phyloP scores from a whole-genome alignment of 2,888 invertebrate genomes.

The Dusona sp. region DNA sequence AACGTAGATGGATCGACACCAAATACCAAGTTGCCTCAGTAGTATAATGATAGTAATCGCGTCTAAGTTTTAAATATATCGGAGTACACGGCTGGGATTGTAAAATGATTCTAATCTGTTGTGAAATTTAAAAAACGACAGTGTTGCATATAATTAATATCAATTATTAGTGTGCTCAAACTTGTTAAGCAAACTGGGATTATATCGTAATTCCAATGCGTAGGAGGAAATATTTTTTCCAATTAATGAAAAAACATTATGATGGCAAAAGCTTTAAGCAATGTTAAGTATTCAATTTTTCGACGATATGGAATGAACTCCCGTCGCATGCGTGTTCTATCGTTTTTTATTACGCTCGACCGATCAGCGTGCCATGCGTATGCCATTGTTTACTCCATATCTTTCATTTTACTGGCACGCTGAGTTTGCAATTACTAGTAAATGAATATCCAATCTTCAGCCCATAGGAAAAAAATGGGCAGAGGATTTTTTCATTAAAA shows the following conservation, averaged over 20 bases:
- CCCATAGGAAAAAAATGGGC: neutral
- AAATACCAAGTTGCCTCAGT: neutral
- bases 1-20: slow-evolving; percentile 1
- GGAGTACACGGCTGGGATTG: neutral
- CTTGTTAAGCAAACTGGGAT: neutral
- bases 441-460: neutral
- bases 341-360: neutral
- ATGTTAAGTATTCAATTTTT: neutral
- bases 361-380: neutral
- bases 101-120: neutral
- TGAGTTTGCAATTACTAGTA: neutral
- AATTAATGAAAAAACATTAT: neutral
- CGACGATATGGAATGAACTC: neutral
- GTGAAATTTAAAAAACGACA: neutral
- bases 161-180: neutral
- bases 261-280: neutral
- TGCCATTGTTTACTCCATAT: slow-evolving; percentile 1
- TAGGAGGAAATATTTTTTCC: too few relatives aligned
- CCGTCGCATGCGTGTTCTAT: neutral
- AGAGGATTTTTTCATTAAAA: slow-evolving; percentile 3
- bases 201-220: neutral
- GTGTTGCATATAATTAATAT: neutral
- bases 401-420: neutral
- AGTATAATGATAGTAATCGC: neutral
- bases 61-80: neutral